These are phyloP conservation scores for Apteryx mantelli DNA, from an alignment of 2,113 vertebrate species.

Conservation along the genomic window DNA sequence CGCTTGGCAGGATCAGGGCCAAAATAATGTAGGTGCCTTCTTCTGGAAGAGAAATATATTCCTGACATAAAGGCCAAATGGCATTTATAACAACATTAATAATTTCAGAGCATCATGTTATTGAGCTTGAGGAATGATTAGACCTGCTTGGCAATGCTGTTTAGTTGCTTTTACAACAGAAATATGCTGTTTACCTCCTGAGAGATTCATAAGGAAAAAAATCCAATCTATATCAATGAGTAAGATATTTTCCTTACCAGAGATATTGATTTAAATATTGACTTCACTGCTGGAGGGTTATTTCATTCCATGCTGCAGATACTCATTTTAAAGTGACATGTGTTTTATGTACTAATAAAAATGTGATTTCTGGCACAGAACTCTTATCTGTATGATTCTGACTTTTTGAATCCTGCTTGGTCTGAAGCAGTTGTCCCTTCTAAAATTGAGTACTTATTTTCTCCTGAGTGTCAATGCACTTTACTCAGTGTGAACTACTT, in stretches of 20 bases:
- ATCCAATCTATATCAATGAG: slow-evolving; percentile 61
- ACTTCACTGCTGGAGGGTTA: slow-evolving; percentile 57
- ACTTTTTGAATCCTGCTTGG: background rate
- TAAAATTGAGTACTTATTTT: background rate
- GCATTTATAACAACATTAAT: slow-evolving; percentile 47
- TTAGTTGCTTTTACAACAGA: slow-evolving; percentile 44
- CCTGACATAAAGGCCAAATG: slow-evolving; percentile 32
- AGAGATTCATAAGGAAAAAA: slow-evolving; percentile 73
- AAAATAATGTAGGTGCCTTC: slow-evolving; percentile 22
- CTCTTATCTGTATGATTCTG: background rate
- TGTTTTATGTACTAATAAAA: slow-evolving; percentile 60
- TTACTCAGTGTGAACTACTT: background rate
- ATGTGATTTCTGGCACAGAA: slow-evolving; percentile 44
- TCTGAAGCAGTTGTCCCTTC: background rate
- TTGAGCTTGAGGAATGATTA: slow-evolving; percentile 51
- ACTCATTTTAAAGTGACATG: slow-evolving; percentile 59
- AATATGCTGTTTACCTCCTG: slow-evolving; percentile 51
- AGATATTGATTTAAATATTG: slow-evolving; percentile 76
- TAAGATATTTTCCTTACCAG: slow-evolving; percentile 73
- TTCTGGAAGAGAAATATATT: slow-evolving; percentile 2
- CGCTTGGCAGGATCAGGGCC: background rate
- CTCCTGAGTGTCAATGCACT: background rate
- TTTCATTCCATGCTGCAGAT: slow-evolving; percentile 41
- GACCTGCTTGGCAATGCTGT: slow-evolving; percentile 32
- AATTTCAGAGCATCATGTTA: slow-evolving; percentile 40